Base-by-base conservation (phyloP, 2,113 vertebrate species). In the Sceloporus undulatus region DNA sequence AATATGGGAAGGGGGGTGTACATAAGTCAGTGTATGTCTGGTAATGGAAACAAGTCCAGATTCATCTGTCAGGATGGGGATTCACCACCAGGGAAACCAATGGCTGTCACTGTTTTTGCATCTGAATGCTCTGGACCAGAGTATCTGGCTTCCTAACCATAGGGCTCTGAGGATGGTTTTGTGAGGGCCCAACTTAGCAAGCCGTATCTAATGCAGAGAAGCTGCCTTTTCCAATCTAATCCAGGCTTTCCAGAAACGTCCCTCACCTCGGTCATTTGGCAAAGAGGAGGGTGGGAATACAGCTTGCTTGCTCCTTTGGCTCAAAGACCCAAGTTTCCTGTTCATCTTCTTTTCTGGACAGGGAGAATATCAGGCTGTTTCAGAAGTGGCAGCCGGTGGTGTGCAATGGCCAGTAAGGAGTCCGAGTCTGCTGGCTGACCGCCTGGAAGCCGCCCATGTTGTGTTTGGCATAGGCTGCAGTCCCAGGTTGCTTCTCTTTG, bases 351-450 rank as follows among this genome's bases (percentile, higher is more conserved):
- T 27, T 29, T 27, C 54, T 29, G 54, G 4, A 16, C 1, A 6
- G 9, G 2, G 52, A 62, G 19, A 59, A 10, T 29, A 59, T 38
- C 71, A 27, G 83, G 71, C 70, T 40, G 13, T n/a, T 59, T 85
- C 11, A 2, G 83, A 34, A 42, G 21, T 9, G n/a, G 34, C 56
- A 76, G 73, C 54, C 73, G 2, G 23, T 75, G 71, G 71, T 5
- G 54, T 77, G 84, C 18, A 56, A 34, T 77, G 4, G 54, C 84
- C 84, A 76, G n/a, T 85, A 75, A 75, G 54, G 68, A 85, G 71
- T 40, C n/a, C 5, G 52, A 74, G 71, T 73, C 82, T 84, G 68
- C 71, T 85, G 83, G 71, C 54, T 34, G 34, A 19, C 6, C 2
- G 54, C 21, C 34, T 59, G 71, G 83, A 75, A 85, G 71, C 34